phyloP scores from a whole-genome alignment of 2,113 vertebrate species.

The Neotragus moschatus region DNA sequence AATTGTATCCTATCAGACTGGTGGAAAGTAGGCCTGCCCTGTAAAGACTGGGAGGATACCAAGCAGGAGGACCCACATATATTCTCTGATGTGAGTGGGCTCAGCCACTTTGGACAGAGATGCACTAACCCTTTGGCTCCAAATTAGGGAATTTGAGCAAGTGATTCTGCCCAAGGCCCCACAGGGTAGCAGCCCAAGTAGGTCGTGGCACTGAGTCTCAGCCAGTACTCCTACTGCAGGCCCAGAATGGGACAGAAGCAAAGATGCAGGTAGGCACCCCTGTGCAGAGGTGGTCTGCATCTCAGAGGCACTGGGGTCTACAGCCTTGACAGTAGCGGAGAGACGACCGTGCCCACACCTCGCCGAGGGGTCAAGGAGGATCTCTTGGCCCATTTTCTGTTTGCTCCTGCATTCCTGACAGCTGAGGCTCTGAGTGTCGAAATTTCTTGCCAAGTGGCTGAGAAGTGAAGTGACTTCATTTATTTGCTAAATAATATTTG shows the following conservation, averaged over 20 bases:
- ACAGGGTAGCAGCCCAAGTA: not conserved
- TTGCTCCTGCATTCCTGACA: not conserved
- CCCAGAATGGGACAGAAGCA: not conserved
- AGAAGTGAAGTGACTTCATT: not conserved
- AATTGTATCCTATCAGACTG: not conserved
- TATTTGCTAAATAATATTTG: not conserved
- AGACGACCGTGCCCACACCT: not conserved
- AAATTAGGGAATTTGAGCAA: not conserved
- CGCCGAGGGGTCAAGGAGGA: too few relatives aligned
- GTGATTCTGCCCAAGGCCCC: not conserved
- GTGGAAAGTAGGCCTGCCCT: not conserved
- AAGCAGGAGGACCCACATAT: rapidly evolving
- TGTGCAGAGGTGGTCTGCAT: not conserved
- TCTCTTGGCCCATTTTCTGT: not conserved
- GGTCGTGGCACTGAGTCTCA: not conserved
- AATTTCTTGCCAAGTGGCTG: not conserved
- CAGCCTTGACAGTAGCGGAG: not conserved
- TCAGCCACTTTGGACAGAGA: not conserved
- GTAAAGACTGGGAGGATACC: not conserved
- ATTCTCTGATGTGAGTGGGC: rapidly evolving
- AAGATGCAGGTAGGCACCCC: not conserved
- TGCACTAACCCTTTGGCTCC: not conserved
- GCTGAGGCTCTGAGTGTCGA: not conserved
- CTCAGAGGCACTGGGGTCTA: not conserved
- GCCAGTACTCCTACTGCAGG: not conserved